A percentile compares a stretch with the other conserved stretches of the same genome.
These are phyloP conservation scores for Erythrolamprus reginae DNA, from an alignment of 2,113 vertebrate genomes.

Conservation along the genomic window DNA sequence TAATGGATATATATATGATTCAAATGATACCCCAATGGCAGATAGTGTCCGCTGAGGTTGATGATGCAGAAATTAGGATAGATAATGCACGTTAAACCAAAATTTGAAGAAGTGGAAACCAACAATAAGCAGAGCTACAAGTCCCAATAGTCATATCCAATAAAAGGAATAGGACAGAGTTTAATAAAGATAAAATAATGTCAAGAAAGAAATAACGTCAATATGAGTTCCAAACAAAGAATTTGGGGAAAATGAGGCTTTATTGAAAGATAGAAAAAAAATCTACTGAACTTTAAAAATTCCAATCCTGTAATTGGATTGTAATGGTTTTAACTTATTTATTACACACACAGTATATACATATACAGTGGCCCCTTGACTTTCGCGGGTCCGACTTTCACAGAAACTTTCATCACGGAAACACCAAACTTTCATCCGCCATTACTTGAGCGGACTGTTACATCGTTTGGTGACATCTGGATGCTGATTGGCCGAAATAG, in stretches of 20 bases:
- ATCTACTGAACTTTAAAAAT: not conserved
- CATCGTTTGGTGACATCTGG: too few species aligned
- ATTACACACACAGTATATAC: not conserved
- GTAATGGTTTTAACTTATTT: not conserved
- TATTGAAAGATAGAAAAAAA: not conserved
- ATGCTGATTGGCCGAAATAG: too few species aligned
- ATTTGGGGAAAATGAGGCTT: not conserved
- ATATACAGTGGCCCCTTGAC: too few species aligned
- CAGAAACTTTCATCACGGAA: too few species aligned
- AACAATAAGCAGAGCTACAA: not conserved
- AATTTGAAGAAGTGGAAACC: not conserved
- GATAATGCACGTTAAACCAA: not conserved
- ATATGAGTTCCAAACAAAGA: not conserved
- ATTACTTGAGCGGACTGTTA: too few species aligned
- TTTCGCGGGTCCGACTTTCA: too few species aligned
- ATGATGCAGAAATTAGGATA: not conserved
- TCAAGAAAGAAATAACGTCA: not conserved
- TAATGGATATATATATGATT: not conserved
- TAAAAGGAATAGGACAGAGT: not conserved
- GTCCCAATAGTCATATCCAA: not conserved
- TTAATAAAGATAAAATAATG: not conserved
- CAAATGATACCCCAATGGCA: not conserved
- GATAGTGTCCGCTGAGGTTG: not conserved
- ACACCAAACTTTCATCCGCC: too few species aligned
- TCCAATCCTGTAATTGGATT: not conserved